These are phyloP conservation scores for Corythornis madagascariensis DNA, from an alignment of 2,113 vertebrate species.

Conservation along the genomic window DNA sequence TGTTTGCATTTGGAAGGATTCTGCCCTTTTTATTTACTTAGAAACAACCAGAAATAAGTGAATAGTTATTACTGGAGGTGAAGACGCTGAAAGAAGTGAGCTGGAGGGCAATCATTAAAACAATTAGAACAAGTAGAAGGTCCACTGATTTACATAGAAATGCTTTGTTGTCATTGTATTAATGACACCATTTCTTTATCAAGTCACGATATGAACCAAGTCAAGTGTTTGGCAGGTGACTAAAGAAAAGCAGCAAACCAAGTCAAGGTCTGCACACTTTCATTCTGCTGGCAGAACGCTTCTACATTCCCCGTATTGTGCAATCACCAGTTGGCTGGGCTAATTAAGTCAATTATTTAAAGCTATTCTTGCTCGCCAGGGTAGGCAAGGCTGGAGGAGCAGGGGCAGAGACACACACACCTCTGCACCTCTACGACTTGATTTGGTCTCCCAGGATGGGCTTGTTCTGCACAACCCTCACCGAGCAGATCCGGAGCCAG, in stretches of 20 bases:
- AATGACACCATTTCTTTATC: conserved; percentile 36
- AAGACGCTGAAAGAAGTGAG: not conserved
- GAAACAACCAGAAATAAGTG: not conserved
- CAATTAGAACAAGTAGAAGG: not conserved
- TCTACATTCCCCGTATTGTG: not conserved
- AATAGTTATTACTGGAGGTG: not conserved
- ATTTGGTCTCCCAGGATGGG: not conserved
- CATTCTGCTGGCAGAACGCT: not conserved
- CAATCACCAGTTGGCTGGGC: not conserved
- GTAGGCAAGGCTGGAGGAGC: not conserved
- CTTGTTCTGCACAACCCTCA: not conserved
- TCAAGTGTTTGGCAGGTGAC: conserved; percentile 16
- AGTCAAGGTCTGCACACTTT: not conserved
- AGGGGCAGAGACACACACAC: not conserved
- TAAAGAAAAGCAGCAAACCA: not conserved
- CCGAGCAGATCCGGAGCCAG: not conserved
- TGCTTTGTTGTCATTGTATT: not conserved
- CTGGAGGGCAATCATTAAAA: not conserved
- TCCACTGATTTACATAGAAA: conserved; percentile 13
- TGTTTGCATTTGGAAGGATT: not conserved
- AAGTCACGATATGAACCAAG: not conserved
- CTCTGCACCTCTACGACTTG: not conserved
- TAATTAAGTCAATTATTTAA: conserved; percentile 31
- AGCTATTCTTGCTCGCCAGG: not conserved
- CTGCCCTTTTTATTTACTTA: not conserved